These are phyloP conservation scores for Macquaria australasica DNA, from an alignment of 2,113 vertebrate species.

Conservation along the genomic window DNA sequence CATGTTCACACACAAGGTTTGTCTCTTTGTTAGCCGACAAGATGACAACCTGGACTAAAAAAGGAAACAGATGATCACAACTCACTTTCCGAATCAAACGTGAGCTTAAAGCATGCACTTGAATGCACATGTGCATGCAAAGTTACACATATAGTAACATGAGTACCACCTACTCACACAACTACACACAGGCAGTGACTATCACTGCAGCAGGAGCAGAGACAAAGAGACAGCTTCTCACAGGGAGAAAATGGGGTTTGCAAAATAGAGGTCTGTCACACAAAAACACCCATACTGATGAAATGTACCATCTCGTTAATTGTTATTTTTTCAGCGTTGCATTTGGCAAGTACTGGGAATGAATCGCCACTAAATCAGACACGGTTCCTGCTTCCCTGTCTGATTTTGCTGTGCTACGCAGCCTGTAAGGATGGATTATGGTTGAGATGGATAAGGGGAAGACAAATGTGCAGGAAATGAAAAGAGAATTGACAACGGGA, in stretches of 20 bases:
- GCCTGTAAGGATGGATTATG: neutral
- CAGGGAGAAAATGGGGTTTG: conserved; percentile 15
- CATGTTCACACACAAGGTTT: neutral
- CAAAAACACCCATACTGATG: conserved; percentile 15
- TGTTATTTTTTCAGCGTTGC: neutral
- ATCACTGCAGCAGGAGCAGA: conserved; percentile 56
- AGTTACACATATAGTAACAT: conserved; percentile 18
- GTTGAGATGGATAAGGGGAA: conserved; percentile 6
- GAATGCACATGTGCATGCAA: conserved; percentile 1
- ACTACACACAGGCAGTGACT: neutral
- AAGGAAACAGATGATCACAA: neutral
- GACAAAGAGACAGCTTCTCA: conserved; percentile 62
- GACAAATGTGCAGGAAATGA: conserved; percentile 44
- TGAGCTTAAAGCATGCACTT: neutral
- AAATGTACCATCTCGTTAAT: conserved; percentile 7
- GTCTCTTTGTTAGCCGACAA: conserved; percentile 17
- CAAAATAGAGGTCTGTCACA: neutral
- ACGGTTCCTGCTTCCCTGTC: conserved; percentile 27
- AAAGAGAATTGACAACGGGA: neutral
- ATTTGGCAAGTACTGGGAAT: neutral
- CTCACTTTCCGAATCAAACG: too few species aligned
- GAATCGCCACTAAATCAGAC: conserved; percentile 24
- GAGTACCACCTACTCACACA: conserved; percentile 40
- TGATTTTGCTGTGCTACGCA: conserved; percentile 20
- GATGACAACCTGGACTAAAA: neutral